Evolutionary conservation across 2,113 vertebrate species (phyloP).

Genomic region (Cyprinodon brontotheroides): DNA sequence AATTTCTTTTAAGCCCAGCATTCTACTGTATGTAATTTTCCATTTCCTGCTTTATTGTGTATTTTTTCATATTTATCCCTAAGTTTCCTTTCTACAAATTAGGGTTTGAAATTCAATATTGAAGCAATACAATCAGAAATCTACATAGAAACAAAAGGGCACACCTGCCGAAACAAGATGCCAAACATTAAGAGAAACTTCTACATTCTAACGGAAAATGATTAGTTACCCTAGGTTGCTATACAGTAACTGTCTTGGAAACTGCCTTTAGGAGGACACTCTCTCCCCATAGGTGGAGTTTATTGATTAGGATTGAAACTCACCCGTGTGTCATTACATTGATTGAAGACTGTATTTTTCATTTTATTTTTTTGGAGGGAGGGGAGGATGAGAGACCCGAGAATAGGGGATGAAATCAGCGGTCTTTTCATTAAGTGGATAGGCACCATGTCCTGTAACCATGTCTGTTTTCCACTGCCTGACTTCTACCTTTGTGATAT

Average conservation of each 20-base stretch:
- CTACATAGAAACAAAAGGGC: conserved; percentile 45
- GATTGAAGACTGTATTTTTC: conserved; percentile 72
- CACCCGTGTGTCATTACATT: conserved; percentile 73
- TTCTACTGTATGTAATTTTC: neutral
- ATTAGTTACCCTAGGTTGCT: conserved; percentile 75
- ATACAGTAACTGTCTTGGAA: conserved; percentile 71
- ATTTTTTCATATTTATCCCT: neutral
- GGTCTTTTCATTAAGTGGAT: conserved; percentile 71
- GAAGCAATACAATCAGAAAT: conserved; percentile 10
- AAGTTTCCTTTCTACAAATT: neutral
- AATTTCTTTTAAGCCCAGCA: neutral
- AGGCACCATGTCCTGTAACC: conserved; percentile 55
- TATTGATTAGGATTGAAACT: conserved; percentile 75
- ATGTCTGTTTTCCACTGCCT: conserved; percentile 48
- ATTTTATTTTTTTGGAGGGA: conserved; percentile 20
- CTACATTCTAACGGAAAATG: conserved; percentile 72
- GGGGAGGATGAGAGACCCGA: conserved; percentile 44
- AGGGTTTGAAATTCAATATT: neutral
- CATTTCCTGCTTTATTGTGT: conserved; percentile 5
- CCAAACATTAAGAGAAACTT: conserved; percentile 60
- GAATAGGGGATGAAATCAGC: conserved; percentile 66
- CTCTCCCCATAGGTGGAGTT: conserved; percentile 73
- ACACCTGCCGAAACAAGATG: conserved; percentile 80
- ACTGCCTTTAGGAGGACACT: conserved; percentile 63
- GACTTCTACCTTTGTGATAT: conserved; percentile 65